Evolutionary conservation across 1,140 invertebrate species (phyloP).

Genomic region (Neotoxoptera formosana): DNA sequence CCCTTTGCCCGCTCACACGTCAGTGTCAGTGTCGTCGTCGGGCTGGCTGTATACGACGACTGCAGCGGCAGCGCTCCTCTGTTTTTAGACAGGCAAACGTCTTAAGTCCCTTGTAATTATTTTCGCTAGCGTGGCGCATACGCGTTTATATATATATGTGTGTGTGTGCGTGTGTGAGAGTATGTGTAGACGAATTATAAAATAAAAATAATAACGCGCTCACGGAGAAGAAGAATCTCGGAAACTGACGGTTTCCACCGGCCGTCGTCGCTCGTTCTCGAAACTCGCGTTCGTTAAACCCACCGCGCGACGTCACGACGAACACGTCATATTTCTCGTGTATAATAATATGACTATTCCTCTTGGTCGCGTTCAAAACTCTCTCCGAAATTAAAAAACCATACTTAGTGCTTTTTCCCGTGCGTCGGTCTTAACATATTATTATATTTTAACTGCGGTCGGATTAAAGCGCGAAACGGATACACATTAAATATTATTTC

Average conservation of each 20-base stretch:
- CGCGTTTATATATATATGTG: background rate
- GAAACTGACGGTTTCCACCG: background rate
- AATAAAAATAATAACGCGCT: background rate
- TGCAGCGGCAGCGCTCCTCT: background rate
- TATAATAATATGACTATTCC: background rate
- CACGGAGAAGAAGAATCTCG: background rate
- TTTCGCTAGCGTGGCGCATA: background rate
- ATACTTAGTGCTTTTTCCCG: background rate
- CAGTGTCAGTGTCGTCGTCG: background rate
- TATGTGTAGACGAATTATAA: background rate
- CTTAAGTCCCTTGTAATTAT: conserved; percentile 11
- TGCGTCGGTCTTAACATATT: background rate
- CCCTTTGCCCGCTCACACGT: background rate
- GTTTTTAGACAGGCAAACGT: background rate
- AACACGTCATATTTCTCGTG: background rate
- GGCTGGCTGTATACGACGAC: background rate
- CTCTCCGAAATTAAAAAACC: background rate
- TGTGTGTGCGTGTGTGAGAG: background rate
- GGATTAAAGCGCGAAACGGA: background rate
- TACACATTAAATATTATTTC: background rate
- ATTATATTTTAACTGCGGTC: background rate
- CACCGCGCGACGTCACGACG: background rate
- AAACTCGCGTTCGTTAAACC: background rate
- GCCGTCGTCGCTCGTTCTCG: background rate
- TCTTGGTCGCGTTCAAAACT: background rate